Evolutionary conservation across 2,113 vertebrate genomes (phyloP).

Genomic region (Hemiscyllium ocellatum): DNA sequence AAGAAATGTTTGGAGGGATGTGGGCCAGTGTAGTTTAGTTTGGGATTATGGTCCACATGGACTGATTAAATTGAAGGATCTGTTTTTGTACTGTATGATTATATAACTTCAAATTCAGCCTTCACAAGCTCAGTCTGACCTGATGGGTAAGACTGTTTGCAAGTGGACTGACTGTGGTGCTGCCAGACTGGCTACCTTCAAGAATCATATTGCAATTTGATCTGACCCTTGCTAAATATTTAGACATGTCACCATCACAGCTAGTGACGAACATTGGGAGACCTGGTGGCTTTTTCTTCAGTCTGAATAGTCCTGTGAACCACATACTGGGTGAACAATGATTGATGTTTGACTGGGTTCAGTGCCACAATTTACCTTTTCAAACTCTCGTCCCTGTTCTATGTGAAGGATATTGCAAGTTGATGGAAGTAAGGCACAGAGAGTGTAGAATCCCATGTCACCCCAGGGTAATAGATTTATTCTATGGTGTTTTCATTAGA

Average conservation of each 20-base stretch:
- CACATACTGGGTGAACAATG: not conserved
- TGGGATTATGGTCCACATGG: too few species aligned
- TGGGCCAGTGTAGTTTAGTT: too few species aligned
- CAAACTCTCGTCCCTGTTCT: not conserved
- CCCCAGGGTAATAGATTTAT: not conserved
- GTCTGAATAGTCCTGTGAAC: not conserved
- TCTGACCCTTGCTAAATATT: not conserved
- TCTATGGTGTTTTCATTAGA: not conserved
- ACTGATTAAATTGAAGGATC: too few species aligned
- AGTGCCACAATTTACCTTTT: not conserved
- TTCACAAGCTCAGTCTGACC: not conserved
- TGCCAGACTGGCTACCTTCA: not conserved
- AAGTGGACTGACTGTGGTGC: not conserved
- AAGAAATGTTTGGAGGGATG: too few species aligned
- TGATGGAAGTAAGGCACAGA: not conserved
- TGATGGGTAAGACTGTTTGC: not conserved
- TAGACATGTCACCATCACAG: not conserved
- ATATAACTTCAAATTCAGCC: not conserved
- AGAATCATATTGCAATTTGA: not conserved
- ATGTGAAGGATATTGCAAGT: not conserved
- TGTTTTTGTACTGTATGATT: too few species aligned
- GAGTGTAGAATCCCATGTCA: not conserved
- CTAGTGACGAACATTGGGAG: too few species aligned
- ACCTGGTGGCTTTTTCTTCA: not conserved
- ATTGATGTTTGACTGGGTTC: not conserved